These are phyloP conservation scores for Diadumene lineata DNA, from an alignment of 92 coral and sea anemone species.

Conservation along the genomic window DNA sequence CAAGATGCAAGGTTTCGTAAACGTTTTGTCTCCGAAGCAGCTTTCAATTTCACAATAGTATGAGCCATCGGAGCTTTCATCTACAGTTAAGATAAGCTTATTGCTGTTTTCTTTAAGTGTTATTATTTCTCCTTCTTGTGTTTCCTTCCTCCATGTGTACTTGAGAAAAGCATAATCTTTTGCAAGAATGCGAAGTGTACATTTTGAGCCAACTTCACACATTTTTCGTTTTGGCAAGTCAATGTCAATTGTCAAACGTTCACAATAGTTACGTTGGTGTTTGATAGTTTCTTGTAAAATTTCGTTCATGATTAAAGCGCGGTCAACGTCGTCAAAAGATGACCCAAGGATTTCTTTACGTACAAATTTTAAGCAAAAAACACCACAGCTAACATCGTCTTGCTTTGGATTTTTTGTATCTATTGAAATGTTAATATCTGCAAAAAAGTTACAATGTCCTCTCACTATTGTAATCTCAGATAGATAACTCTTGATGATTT, in stretches of 20 bases:
- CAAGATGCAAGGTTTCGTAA: no score
- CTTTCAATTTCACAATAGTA: no score
- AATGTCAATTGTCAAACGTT: not conserved
- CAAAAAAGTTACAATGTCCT: conserved; percentile 8
- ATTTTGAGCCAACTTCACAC: not conserved
- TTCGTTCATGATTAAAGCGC: not conserved
- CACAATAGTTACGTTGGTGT: not conserved
- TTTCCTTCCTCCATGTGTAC: no score
- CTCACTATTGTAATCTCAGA: not conserved
- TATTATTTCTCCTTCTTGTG: no score
- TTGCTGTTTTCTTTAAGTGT: no score
- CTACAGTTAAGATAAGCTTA: no score
- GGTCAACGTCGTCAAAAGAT: not conserved
- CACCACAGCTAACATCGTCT: conserved; percentile 17
- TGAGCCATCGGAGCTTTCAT: no score
- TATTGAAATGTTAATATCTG: not conserved
- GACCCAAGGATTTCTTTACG: not conserved
- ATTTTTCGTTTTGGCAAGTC: not conserved
- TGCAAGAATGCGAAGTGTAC: no score
- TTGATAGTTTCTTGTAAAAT: not conserved
- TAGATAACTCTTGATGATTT: conserved; percentile 17
- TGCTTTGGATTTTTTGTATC: not conserved
- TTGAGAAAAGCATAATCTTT: no score
- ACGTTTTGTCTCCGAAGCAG: no score
- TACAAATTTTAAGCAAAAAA: conserved; percentile 11